Evolutionary conservation across 1,140 invertebrate genomes (phyloP), one percentile per base, ranked within the genome.

Genomic region (Steinernema khuongi): DNA sequence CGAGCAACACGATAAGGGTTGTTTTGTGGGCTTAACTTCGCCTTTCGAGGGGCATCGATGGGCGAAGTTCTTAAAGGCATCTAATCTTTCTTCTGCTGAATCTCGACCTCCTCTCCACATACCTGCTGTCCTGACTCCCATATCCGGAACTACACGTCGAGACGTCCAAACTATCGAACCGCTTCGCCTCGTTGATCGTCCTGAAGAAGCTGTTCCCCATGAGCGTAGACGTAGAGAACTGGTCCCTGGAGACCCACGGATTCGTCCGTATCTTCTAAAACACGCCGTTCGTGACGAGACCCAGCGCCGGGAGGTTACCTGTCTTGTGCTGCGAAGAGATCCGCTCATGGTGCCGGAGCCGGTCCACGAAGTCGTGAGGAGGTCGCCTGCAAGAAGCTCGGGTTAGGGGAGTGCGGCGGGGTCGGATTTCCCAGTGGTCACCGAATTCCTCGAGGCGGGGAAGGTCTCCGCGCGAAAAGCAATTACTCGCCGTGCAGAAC

Each of bases 41-140:
- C n/a, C n/a, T n/a, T n/a, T n/a, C n/a, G n/a, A n/a, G n/a, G n/a
- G n/a, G n/a, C n/a, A n/a, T n/a, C n/a, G n/a, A n/a, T n/a, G n/a
- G n/a, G n/a, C n/a, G n/a, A n/a, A n/a, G n/a, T n/a, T n/a, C n/a
- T n/a, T n/a, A n/a, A n/a, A n/a, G n/a, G 43, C n/a, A 44, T 44
- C 22, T 44, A n/a, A 22, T 44, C n/a, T 44, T 22, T n/a, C 0
- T 22, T 68, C n/a, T 30, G 22, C 31, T 1, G 29, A n/a, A 71
- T 44, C 41, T 26, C 0, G 33, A n/a, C 41, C 4, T 17, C 2
- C 19, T 22, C 26, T 7, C 0, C 19, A 0, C 73, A 14, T 26
- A 77, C 74, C 72, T 77, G 71, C 70, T 79, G 36, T 77, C 76
- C 67, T 77, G 76, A 41, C 33, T 60, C 18, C 76, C 76, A 43